Conservation (phyloP, 2,888 invertebrate genomes). For the Conchocele bisecta region DNA sequence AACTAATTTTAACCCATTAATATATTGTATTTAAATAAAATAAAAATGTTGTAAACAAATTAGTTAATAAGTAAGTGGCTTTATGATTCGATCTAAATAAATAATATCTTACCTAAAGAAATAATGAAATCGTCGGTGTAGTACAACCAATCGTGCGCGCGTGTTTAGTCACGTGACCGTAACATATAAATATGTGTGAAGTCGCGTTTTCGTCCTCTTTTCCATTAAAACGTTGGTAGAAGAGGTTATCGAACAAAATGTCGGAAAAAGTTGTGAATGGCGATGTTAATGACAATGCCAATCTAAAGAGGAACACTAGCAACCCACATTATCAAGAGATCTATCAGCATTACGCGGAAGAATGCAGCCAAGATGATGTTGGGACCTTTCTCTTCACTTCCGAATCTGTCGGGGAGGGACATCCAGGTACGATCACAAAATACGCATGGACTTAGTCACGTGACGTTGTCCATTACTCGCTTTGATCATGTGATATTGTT, state of each 20-base stretch:
- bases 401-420: slow-evolving; percentile 83
- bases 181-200: slow-evolving; percentile 56
- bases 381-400: slow-evolving; percentile 82
- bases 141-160: no score
- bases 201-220: slow-evolving; percentile 69
- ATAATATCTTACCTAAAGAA: no score
- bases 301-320: slow-evolving; percentile 54
- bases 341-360: slow-evolving; percentile 76
- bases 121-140: no score
- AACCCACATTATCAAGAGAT: slow-evolving; percentile 74
- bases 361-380: slow-evolving; percentile 78
- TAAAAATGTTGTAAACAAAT: no score
- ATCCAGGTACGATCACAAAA: slow-evolving; percentile 81
- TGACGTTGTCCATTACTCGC: no score
- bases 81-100: no score
- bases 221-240: slow-evolving; percentile 60
- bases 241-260: slow-evolving; percentile 48
- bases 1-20: no score
- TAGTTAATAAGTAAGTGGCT: no score
- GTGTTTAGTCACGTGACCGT: no score
- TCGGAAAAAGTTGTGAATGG: slow-evolving; percentile 54
- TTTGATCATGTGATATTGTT: no score
- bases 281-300: slow-evolving; percentile 23
- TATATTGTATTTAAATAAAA: no score
- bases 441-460: no score